Evolutionary conservation across 1,140 invertebrate genomes (phyloP).

Genomic region (Ceratitis capitata): DNA sequence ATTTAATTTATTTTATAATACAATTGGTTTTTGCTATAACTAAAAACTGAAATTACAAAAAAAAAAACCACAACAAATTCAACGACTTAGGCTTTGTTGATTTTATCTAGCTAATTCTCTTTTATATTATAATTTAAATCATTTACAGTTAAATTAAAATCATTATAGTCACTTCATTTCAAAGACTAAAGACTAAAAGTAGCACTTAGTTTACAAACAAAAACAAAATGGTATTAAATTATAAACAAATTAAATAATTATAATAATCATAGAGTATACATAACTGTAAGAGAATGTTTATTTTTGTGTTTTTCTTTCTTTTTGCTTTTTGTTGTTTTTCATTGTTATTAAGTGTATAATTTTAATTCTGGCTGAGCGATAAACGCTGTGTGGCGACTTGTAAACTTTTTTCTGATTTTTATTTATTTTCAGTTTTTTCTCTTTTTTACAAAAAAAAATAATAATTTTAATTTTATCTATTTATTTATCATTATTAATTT

Average conservation of each 20-base stretch:
- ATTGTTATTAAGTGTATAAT: background rate
- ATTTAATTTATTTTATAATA: background rate
- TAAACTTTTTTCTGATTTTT: background rate
- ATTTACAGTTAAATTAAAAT: background rate
- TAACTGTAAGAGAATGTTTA: background rate
- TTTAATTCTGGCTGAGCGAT: background rate
- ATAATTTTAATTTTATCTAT: too few species aligned
- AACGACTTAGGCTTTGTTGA: constrained; percentile 23
- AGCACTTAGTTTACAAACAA: background rate
- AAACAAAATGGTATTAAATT: background rate
- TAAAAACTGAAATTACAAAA: background rate
- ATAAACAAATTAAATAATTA: background rate
- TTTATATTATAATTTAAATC: background rate
- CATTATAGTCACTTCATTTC: background rate
- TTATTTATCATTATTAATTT: too few species aligned
- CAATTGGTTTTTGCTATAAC: background rate
- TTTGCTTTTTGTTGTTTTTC: too few species aligned
- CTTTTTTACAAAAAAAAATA: too few species aligned
- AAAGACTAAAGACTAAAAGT: background rate
- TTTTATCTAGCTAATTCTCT: background rate
- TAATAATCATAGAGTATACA: background rate
- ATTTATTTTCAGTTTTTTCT: background rate
- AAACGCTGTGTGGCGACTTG: background rate
- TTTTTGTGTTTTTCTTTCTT: too few species aligned
- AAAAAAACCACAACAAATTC: constrained; percentile 4